Percentiles rank a stretch among this genome's conserved stretches.
phyloP scores from a whole-genome alignment of 2,113 vertebrate species.

The Ptilonorhynchus violaceus region DNA sequence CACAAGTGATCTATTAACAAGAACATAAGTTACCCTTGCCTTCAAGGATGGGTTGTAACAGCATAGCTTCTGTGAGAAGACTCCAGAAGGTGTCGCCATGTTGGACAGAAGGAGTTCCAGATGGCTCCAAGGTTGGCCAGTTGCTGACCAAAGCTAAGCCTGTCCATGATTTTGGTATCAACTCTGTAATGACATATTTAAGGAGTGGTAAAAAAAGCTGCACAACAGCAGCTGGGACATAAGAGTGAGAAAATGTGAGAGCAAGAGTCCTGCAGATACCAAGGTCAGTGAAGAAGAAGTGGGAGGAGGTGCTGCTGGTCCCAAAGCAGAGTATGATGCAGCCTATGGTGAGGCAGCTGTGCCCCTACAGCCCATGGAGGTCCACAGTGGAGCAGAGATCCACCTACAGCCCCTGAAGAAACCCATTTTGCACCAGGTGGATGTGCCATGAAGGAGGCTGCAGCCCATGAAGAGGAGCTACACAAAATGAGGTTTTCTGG shows the following conservation, averaged over 20 bases:
- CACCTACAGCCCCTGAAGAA: not conserved
- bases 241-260: not conserved
- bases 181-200: not conserved
- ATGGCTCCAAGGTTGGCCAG: fast-evolving
- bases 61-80: not conserved
- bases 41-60: not conserved
- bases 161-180: fast-evolving
- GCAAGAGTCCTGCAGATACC: not conserved
- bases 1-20: not conserved
- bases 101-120: not conserved
- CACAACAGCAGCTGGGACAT: not conserved
- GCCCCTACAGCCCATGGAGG: not conserved
- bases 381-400: not conserved
- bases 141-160: not conserved
- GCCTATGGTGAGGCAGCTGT: not conserved
- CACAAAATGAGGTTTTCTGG: fast-evolving
- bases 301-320: not conserved
- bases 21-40: not conserved
- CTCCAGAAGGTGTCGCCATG: not conserved
- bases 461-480: not conserved
- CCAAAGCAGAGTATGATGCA: not conserved
- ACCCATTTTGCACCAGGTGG: not conserved
- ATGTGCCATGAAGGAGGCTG: not conserved
- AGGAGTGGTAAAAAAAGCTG: not conserved
- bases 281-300: not conserved